These are phyloP conservation scores for Drosophila pruinosa DNA, from an alignment of 1,140 invertebrate species.

Conservation along the genomic window DNA sequence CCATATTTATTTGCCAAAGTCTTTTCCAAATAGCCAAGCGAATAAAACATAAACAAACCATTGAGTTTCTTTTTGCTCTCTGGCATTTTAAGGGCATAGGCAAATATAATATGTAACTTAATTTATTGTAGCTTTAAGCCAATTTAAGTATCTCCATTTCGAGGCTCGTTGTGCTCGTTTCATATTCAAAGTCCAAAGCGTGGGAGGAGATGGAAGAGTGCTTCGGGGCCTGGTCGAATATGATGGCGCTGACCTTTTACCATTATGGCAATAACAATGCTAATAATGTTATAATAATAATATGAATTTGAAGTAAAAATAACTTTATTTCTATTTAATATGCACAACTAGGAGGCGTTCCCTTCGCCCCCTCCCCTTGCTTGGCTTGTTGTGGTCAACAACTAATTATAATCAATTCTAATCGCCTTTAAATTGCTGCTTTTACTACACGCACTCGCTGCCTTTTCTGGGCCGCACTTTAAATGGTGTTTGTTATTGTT, in stretches of 20 bases:
- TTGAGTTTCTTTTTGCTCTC: not conserved
- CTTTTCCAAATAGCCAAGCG: not conserved
- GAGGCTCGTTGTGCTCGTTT: not conserved
- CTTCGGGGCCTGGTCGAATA: no score
- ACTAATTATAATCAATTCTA: slow-evolving; percentile 82
- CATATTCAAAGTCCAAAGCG: not conserved
- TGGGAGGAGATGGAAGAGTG: no score
- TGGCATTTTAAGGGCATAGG: not conserved
- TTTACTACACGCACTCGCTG: slow-evolving; percentile 38
- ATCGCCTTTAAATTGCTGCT: slow-evolving; percentile 79
- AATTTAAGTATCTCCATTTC: slow-evolving; percentile 10
- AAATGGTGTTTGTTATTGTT: slow-evolving; percentile 59
- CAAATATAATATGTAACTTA: not conserved
- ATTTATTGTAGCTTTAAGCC: slow-evolving; percentile 12
- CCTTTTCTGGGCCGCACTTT: slow-evolving; percentile 68
- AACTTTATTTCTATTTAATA: slow-evolving; percentile 63
- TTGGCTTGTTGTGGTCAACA: slow-evolving; percentile 32
- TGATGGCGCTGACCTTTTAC: slow-evolving; percentile 12
- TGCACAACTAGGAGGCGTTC: slow-evolving; percentile 16
- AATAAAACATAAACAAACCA: not conserved
- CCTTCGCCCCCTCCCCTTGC: not conserved
- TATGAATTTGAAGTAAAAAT: slow-evolving; percentile 68
- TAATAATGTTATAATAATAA: slow-evolving; percentile 31
- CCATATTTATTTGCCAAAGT: not conserved
- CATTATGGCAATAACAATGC: slow-evolving; percentile 23